A percentile compares a stretch with the other conserved stretches of the same genome.
phyloP scores from a whole-genome alignment of 1,140 invertebrate species.

The Panagrolaimus sp. region DNA sequence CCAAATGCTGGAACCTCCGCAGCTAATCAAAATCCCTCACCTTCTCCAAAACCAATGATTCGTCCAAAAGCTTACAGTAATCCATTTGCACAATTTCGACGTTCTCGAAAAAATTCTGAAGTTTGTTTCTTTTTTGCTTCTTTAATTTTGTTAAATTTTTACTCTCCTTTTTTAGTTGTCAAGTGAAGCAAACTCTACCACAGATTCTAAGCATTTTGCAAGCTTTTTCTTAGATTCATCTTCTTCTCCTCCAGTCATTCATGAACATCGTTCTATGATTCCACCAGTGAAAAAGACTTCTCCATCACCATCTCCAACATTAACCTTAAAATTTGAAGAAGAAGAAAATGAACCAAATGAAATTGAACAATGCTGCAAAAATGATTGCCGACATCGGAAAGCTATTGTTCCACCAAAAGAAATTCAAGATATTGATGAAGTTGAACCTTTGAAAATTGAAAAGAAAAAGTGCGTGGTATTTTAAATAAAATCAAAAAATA shows the following conservation, averaged over 20 bases:
- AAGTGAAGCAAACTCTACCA: background rate
- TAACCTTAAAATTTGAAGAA: too few species aligned
- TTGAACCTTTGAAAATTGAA: conserved; percentile 8
- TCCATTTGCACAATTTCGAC: too few species aligned
- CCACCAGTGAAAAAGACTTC: background rate
- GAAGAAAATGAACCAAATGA: background rate
- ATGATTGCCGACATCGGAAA: conserved; percentile 11
- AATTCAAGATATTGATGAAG: conserved; percentile 7
- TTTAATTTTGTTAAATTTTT: too few species aligned
- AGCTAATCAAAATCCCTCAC: too few species aligned
- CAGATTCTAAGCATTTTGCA: background rate
- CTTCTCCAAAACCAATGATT: too few species aligned
- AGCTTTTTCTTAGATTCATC: conserved; percentile 14
- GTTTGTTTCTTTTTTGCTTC: too few species aligned
- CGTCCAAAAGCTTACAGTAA: too few species aligned
- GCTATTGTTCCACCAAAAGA: background rate
- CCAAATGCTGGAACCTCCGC: too few species aligned
- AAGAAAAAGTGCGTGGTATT: conserved; percentile 2
- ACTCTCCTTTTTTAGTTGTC: too few species aligned
- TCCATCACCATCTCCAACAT: background rate
- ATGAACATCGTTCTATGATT: background rate
- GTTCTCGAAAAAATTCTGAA: too few species aligned
- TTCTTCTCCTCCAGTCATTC: background rate
- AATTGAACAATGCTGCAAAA: conserved; percentile 12
- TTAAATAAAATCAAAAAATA: too few species aligned